Percentiles rank a stretch among this genome's conserved stretches.
These are phyloP conservation scores for Bettongia penicillata DNA, from an alignment of 2,113 vertebrate genomes.

Conservation along the genomic window DNA sequence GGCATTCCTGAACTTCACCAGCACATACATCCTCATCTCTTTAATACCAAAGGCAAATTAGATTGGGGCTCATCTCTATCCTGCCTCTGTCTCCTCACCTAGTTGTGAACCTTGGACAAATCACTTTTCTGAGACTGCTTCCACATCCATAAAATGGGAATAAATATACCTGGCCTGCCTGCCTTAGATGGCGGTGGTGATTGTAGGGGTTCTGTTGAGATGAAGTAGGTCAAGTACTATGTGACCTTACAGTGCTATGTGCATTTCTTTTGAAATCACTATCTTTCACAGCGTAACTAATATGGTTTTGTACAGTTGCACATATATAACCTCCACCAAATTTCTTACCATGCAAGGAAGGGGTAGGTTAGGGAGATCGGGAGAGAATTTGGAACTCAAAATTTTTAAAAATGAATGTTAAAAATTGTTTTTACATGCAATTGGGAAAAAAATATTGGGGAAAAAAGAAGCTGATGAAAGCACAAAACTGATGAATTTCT, in stretches of 20 bases:
- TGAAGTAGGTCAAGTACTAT: background rate
- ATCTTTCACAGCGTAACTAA: background rate
- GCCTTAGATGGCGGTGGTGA: background rate
- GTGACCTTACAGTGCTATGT: background rate
- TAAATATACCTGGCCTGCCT: background rate
- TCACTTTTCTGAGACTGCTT: background rate
- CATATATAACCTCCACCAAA: background rate
- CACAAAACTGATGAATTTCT: background rate
- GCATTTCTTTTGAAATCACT: background rate
- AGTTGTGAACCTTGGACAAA: background rate
- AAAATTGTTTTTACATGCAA: background rate
- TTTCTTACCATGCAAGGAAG: background rate
- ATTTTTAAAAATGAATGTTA: background rate
- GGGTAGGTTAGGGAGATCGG: background rate
- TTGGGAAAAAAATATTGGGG: background rate
- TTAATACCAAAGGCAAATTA: background rate
- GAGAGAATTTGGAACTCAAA: background rate
- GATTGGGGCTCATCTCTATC: background rate
- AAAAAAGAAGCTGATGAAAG: background rate
- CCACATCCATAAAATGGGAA: background rate
- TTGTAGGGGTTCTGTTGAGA: background rate
- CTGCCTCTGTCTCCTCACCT: background rate
- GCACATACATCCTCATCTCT: background rate
- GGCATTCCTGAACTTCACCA: background rate
- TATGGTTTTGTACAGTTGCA: background rate